Evolutionary conservation across 2,888 invertebrate genomes (phyloP), one percentile per base, ranked within the genome.

Genomic region (Agapostemon virescens): DNA sequence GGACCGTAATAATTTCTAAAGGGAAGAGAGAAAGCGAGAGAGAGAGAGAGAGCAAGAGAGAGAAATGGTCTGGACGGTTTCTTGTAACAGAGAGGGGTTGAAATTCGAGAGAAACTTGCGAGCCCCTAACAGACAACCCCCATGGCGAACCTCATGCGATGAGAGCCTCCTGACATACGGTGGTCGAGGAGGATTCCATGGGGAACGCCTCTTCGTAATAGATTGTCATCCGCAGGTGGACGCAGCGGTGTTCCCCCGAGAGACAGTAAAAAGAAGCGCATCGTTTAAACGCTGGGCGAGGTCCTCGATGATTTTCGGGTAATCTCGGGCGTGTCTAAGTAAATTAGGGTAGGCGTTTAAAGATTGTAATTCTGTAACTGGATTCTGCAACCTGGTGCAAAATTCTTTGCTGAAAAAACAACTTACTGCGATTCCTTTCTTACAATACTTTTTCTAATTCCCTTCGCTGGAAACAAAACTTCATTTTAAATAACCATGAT

Each of bases 141-240:
- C 42, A 40, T 52, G 63, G 40, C 38, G 66, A 72, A 52, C 15
- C 33, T n/a, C 20, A 17, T 38, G 38, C 23, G 67, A 63, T 30
- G 81, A 71, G 71, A 71, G 67, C 23, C 40, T n/a, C 3, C 38
- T 36, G 63, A 74, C 55, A 52, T 69, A 74, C 69, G 82, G 77
- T 74, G 73, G 81, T 61, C 82, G 78, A 70, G 71, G 58, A 49
- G 70, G 77, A 82, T 71, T 83, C 77, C 75, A 79, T 52, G 42
- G 77, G 84, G 61, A 79, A 86, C 86, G 86, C 86, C 84, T 79
- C 82, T 63, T 82, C 69, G 70, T 78, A 84, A 84, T 82, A 82
- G 85, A 86, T 85, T 85, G 85, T 85, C 86, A 82, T 82, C 73
- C 69, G 86, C 85, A 86, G 79, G 79, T 85, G 79, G 78, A 79